These are phyloP conservation scores for Rhagophthalmus giganteus DNA, from an alignment of 2,888 invertebrate species.

Conservation along the genomic window DNA sequence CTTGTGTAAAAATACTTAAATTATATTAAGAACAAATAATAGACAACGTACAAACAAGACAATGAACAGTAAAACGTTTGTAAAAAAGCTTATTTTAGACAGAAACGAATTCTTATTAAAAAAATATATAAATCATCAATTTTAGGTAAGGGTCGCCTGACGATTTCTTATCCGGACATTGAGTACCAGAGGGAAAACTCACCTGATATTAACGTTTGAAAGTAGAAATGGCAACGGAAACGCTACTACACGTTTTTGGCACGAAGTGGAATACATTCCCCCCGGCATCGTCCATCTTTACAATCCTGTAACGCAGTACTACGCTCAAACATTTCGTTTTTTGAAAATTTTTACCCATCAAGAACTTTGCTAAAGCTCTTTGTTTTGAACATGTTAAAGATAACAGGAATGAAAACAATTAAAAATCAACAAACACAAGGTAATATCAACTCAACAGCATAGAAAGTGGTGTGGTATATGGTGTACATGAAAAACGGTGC, in stretches of 20 bases:
- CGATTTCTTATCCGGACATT: slow-evolving; percentile 19
- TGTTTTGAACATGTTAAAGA: slow-evolving; percentile 21
- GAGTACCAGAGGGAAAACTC: slow-evolving; percentile 32
- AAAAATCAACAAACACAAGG: slow-evolving; percentile 28
- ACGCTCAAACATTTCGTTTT: slow-evolving; percentile 25
- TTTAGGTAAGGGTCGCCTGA: slow-evolving; percentile 10
- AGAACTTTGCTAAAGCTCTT: slow-evolving; percentile 20
- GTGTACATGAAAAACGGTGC: slow-evolving; percentile 18
- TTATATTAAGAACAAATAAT: slow-evolving; percentile 13
- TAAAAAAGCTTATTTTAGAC: slow-evolving; percentile 5
- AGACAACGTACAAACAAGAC: slow-evolving; percentile 15
- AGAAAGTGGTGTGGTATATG: slow-evolving; percentile 12
- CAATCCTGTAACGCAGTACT: slow-evolving; percentile 52
- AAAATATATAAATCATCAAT: background rate
- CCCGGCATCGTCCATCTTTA: slow-evolving; percentile 57
- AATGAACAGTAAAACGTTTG: slow-evolving; percentile 1
- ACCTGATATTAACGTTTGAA: slow-evolving; percentile 37
- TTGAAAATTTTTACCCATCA: slow-evolving; percentile 13
- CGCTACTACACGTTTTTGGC: slow-evolving; percentile 60
- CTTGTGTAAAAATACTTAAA: slow-evolving; percentile 23
- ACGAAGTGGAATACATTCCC: slow-evolving; percentile 65
- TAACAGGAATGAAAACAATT: slow-evolving; percentile 33
- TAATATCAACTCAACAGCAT: slow-evolving; percentile 24
- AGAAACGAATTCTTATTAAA: background rate
- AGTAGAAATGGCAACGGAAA: slow-evolving; percentile 37